Evolutionary conservation across 1,140 invertebrate species (phyloP).

Genomic region (Zaprionus ghesquierei): DNA sequence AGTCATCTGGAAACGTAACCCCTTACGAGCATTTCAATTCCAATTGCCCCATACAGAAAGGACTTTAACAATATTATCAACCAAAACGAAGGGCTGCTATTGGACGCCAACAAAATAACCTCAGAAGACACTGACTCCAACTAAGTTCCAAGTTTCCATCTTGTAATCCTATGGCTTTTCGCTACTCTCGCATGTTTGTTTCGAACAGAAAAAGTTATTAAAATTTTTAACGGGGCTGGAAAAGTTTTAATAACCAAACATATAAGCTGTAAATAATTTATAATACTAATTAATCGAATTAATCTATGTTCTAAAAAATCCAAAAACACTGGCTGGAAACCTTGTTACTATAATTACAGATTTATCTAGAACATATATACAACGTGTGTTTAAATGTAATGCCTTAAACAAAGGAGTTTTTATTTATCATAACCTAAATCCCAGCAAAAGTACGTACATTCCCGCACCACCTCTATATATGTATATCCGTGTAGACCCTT

Average conservation of each 20-base stretch:
- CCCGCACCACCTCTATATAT: too few relatives aligned
- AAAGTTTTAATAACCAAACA: conserved; percentile 70
- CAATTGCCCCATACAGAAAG: conserved; percentile 8
- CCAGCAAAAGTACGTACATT: too few relatives aligned
- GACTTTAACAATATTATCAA: conserved; percentile 37
- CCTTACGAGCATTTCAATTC: not conserved
- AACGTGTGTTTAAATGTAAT: conserved; percentile 13
- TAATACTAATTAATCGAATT: conserved; percentile 2
- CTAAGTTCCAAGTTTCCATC: conserved; percentile 16
- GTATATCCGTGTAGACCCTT: too few relatives aligned
- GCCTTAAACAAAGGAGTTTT: not conserved
- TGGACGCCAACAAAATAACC: conserved; percentile 27
- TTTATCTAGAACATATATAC: conserved; percentile 6
- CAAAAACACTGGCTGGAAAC: conserved; percentile 6
- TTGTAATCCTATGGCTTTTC: conserved; percentile 40
- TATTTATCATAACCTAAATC: too few relatives aligned
- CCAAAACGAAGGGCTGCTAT: conserved; percentile 14
- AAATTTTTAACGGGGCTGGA: conserved; percentile 74
- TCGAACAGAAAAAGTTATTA: conserved; percentile 49
- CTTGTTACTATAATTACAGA: conserved; percentile 4
- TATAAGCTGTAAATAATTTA: conserved; percentile 40
- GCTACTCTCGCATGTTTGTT: conserved; percentile 26
- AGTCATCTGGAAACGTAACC: not conserved
- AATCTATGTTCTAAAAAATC: conserved; percentile 22
- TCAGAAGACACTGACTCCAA: conserved; percentile 28